phyloP scores from a whole-genome alignment of 1,140 invertebrate genomes.

The Littorina saxatilis region DNA sequence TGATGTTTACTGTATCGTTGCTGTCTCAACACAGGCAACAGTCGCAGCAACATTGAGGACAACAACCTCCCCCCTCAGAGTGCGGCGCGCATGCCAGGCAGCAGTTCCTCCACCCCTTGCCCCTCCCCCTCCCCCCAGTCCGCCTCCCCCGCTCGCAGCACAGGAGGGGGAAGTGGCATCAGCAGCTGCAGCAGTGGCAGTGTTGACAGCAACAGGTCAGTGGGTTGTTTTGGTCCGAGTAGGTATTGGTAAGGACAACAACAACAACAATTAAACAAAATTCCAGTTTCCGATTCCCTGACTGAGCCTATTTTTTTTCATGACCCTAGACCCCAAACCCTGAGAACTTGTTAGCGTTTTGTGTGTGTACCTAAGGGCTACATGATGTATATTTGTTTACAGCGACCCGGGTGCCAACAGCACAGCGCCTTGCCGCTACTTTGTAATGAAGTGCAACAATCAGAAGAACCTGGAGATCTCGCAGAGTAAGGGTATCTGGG shows the following conservation, averaged over 20 bases:
- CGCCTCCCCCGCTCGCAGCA: conserved; percentile 24
- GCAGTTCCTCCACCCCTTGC: conserved; percentile 66
- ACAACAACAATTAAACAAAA: no score
- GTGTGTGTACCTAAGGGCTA: no score
- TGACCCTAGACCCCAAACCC: neutral
- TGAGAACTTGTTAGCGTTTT: no score
- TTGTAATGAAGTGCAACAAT: conserved; percentile 77
- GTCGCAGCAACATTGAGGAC: neutral
- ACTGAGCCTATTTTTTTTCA: neutral
- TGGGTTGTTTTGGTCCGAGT: neutral
- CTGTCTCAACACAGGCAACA: conserved; percentile 36
- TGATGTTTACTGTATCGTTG: no score
- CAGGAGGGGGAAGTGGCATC: conserved; percentile 29
- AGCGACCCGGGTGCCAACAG: conserved; percentile 38
- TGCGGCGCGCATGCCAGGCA: conserved; percentile 54
- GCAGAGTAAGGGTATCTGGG: conserved; percentile 75
- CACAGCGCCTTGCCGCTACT: conserved; percentile 68
- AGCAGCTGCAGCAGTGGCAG: conserved; percentile 28
- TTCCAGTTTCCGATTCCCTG: no score
- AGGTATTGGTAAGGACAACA: no score
- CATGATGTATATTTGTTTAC: neutral
- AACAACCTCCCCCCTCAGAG: conserved; percentile 53
- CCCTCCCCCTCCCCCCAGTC: conserved; percentile 45
- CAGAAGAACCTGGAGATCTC: conserved; percentile 77
- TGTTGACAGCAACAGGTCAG: conserved; percentile 22